Base-by-base conservation (phyloP, 1,140 invertebrate genomes). In the Samia ricini region DNA sequence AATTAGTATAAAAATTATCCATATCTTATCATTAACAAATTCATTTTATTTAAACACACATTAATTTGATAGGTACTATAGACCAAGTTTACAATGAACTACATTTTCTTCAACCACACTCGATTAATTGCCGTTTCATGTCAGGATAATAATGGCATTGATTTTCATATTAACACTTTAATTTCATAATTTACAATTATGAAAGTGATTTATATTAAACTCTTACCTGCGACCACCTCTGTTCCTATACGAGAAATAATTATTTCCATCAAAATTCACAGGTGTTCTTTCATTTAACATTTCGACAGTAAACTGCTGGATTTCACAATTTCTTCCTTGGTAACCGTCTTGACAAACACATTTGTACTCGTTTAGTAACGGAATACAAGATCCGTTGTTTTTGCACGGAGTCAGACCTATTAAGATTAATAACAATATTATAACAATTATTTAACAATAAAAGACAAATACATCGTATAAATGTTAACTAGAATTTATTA, bases 341-440 rank as follows among this genome's bases (percentile, higher is more conserved):
- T 81, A 91, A 1, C 85, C 84, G 52, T 88, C 83, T 58, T 69
- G 83, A 69, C 90, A 91, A 48, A 89, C 71, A 73, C 90, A 91
- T 72, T 91, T 91, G 70, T 91, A 91, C 73, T 91, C 90, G 66
- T 91, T 91, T 20, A 91, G 90, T 36, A 92, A 83, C 26, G 93
- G 91, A 57, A 94, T 90, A 76, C 95, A 96, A 0, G 92, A 91
- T 2, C 93, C 94, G 57, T 93, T 92, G 79, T 95, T 94, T 69
- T 92, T 91, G 79, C 94, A 94, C 5, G 93, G 93, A 54, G 92
- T 89, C 42, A 91, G 89, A 79, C 76, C 88, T 90, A 42, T 15
- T 24, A 15, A 24, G 33, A 42, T 15, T 15, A 42, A 12, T 15
- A 42, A 42, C n/a, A 4, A 42, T 15, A 15, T 15, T 4, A 42